phyloP scores from a whole-genome alignment of 2,113 vertebrate genomes.

The Papio anubis region DNA sequence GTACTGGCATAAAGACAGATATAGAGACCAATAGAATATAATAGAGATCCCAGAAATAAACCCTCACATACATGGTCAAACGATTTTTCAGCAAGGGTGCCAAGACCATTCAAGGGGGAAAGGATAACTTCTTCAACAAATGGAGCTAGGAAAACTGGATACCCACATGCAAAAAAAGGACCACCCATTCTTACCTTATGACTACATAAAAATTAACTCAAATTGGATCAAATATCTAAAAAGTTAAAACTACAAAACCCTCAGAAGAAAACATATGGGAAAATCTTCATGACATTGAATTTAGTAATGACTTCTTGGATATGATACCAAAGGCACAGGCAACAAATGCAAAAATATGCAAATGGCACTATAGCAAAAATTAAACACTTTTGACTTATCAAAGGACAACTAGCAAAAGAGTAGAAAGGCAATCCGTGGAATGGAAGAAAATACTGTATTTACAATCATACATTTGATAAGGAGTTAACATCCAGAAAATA shows the following conservation, averaged over 20 bases:
- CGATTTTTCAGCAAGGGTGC: not conserved
- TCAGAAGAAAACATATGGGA: not conserved
- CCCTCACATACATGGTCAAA: not conserved
- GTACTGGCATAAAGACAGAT: not conserved
- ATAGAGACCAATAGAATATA: not conserved
- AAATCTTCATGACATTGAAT: not conserved
- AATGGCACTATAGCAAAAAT: slow-evolving; percentile 12
- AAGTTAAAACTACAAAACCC: not conserved
- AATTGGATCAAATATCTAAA: slow-evolving; percentile 7
- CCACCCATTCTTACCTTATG: not conserved
- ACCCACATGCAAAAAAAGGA: not conserved
- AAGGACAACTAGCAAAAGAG: not conserved
- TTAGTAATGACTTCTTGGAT: not conserved
- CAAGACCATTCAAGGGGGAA: not conserved
- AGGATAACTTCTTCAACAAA: not conserved
- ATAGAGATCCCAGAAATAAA: not conserved
- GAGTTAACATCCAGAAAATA: not conserved
- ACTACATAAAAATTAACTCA: slow-evolving; percentile 27
- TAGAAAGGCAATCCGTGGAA: not conserved
- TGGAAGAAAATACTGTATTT: not conserved
- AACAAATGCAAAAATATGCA: slow-evolving; percentile 8
- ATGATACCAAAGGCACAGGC: not conserved
- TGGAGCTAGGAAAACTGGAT: not conserved
- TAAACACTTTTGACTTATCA: not conserved
- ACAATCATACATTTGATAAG: not conserved